Evolutionary conservation across 2,888 invertebrate genomes (phyloP).

Genomic region (Pecten maximus): DNA sequence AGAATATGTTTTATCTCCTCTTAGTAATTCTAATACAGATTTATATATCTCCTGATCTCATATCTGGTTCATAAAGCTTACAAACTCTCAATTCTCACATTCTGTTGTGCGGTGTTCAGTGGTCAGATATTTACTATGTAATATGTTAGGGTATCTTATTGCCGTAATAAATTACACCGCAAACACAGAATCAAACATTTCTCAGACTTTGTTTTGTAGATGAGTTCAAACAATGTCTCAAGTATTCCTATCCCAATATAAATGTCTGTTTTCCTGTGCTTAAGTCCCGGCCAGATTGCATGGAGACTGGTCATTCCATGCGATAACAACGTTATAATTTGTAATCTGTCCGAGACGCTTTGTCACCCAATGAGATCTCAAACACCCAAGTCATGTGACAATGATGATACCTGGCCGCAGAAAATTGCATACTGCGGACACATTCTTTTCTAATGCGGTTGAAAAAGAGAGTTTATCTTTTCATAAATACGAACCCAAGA

Average conservation of each 20-base stretch:
- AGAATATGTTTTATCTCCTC: too few species aligned
- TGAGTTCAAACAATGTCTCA: neutral
- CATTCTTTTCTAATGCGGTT: neutral
- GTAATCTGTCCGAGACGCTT: neutral
- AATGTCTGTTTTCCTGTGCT: neutral
- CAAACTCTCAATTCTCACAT: too few species aligned
- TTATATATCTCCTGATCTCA: too few species aligned
- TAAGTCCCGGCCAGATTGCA: conserved; percentile 14
- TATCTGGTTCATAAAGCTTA: too few species aligned
- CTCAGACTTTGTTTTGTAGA: neutral
- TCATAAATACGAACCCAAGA: neutral
- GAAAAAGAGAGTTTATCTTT: neutral
- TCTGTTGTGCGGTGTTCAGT: neutral
- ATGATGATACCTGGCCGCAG: neutral
- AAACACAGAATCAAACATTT: neutral
- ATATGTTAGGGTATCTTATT: neutral
- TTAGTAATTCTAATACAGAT: too few species aligned
- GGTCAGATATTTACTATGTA: neutral
- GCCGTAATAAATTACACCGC: neutral
- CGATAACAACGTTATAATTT: conserved; percentile 5
- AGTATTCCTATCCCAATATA: conserved; percentile 1
- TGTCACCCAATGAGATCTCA: neutral
- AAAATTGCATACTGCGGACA: neutral
- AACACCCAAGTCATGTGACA: neutral
- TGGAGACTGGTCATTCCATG: conserved; percentile 9